Percentiles rank a stretch among this genome's conserved stretches.
phyloP scores from a whole-genome alignment of 2,797 vertebrate genomes.

The Aphelocoma californica region DNA sequence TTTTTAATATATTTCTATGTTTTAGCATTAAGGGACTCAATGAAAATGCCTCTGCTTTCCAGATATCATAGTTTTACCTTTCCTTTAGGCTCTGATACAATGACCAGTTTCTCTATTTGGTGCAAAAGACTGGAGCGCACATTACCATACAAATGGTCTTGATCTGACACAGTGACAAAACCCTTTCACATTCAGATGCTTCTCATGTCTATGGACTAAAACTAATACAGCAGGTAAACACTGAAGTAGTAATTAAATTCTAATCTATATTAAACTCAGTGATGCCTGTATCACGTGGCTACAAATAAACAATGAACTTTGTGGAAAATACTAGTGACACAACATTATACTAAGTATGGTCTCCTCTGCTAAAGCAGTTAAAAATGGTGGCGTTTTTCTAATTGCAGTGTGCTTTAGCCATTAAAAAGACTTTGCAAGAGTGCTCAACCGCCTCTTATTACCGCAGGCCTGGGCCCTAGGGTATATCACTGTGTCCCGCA shows the following conservation, averaged over 20 bases:
- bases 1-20: neutral
- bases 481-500: no score
- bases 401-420: neutral
- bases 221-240: neutral
- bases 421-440: neutral
- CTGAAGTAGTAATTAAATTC: neutral
- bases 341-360: neutral
- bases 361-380: neutral
- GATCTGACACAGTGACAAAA: neutral
- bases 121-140: neutral
- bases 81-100: neutral
- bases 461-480: no score
- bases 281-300: neutral
- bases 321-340: neutral
- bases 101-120: neutral
- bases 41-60: neutral
- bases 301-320: neutral
- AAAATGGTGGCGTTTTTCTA: neutral
- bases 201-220: neutral
- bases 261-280: neutral
- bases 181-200: neutral
- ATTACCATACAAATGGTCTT: neutral
- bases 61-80: neutral
- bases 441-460: neutral
- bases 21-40: neutral